A percentile compares a stretch with the other conserved stretches of the same genome.
Evolutionary conservation across 2,888 invertebrate species (phyloP).

Genomic region (Ormyrus nitidulus): DNA sequence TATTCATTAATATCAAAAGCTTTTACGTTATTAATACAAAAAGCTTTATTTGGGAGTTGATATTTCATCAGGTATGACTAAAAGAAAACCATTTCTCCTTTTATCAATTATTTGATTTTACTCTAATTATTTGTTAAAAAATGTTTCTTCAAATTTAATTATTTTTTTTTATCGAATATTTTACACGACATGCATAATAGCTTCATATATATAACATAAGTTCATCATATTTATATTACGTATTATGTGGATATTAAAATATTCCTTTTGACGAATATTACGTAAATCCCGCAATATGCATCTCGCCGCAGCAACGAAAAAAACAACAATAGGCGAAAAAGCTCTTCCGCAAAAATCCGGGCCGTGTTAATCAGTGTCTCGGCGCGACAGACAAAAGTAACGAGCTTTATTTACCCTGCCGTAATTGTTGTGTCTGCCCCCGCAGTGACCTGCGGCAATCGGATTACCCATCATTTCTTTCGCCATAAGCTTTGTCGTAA

Average conservation of each 20-base stretch:
- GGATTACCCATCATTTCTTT: slow-evolving; percentile 42
- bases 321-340: background rate
- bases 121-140: too few relatives aligned
- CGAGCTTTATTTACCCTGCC: slow-evolving; percentile 25
- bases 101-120: too few relatives aligned
- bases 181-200: too few relatives aligned
- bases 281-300: background rate
- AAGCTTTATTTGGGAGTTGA: too few relatives aligned
- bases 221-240: too few relatives aligned
- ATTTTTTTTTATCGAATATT: too few relatives aligned
- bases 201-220: too few relatives aligned
- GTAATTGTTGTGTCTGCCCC: slow-evolving; percentile 25
- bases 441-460: background rate
- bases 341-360: slow-evolving; percentile 2
- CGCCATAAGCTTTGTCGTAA: slow-evolving; percentile 7
- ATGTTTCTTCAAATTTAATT: too few relatives aligned
- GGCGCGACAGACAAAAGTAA: slow-evolving; percentile 24
- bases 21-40: too few relatives aligned
- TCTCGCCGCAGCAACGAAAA: background rate
- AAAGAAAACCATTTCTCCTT: too few relatives aligned
- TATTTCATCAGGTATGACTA: too few relatives aligned
- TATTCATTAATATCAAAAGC: too few relatives aligned
- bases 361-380: slow-evolving; percentile 17
- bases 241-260: background rate
- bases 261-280: slow-evolving; percentile 2